Evolutionary conservation across 2,888 invertebrate species (phyloP).

Genomic region (Ceriagrion tenellum): DNA sequence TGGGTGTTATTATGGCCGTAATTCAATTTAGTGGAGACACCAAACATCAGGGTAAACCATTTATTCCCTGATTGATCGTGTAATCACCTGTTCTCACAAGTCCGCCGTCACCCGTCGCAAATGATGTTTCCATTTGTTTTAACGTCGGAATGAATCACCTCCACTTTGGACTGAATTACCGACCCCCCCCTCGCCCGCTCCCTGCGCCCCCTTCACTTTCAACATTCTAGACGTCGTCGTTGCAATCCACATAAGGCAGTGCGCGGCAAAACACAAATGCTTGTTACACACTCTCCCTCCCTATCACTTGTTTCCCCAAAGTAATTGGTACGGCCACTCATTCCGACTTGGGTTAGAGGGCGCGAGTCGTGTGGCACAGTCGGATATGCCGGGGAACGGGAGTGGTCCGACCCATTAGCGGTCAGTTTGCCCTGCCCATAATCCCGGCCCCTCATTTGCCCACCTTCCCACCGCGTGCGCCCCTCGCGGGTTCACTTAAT

Average conservation of each 20-base stretch:
- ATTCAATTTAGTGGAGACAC: background rate
- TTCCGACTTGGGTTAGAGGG: slow-evolving; percentile 27
- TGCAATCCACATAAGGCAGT: background rate
- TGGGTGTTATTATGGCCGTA: background rate
- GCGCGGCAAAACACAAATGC: background rate
- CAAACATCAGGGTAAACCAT: background rate
- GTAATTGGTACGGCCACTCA: slow-evolving; percentile 58
- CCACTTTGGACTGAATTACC: slow-evolving; percentile 25
- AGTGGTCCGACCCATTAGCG: slow-evolving; percentile 57
- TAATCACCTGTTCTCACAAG: background rate
- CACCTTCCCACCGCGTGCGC: background rate
- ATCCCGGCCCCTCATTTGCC: slow-evolving; percentile 1
- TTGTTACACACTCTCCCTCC: background rate
- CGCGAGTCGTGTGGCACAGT: background rate
- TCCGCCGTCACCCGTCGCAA: background rate
- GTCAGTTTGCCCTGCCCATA: slow-evolving; percentile 51
- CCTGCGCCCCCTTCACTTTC: background rate
- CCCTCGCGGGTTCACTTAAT: slow-evolving; percentile 53
- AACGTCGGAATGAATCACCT: background rate
- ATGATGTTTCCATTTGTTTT: slow-evolving; percentile 25
- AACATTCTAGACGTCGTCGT: background rate
- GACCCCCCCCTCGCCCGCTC: background rate
- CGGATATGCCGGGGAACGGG: background rate
- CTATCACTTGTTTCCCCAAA: slow-evolving; percentile 41
- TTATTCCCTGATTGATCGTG: background rate